Base-by-base conservation (phyloP, 2,888 invertebrate species). In the Fragum fragum region DNA sequence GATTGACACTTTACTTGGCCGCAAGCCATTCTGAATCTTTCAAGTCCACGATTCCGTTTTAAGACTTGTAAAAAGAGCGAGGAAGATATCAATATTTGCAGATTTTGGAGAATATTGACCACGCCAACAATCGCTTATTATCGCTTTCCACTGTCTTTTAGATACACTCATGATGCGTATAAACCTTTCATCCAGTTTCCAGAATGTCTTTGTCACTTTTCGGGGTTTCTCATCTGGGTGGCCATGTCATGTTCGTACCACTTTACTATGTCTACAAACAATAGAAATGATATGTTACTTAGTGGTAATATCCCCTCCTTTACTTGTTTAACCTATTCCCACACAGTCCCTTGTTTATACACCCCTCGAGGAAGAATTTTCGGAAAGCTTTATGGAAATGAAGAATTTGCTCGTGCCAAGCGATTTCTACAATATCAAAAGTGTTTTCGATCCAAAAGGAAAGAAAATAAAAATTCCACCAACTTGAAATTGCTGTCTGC, bases 111-210 rank as follows among this genome's bases (percentile, higher is more conserved):
- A n/a, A 29, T 32, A 32, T 16, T 63, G n/a, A 63, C 63, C 32
- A 18, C 32, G n/a, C 26, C n/a, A 29, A 29, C 23, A 32, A 23
- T 29, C 32, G 14, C 18, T 36, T 7, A 29, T n/a, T 9, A 63
- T 26, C 5, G 26, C 1, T 9, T 63, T 32, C 5, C 63, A 7
- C n/a, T 63, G 29, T 29, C 32, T 63, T n/a, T 63, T 63, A 14
- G n/a, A 18, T 1, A 29, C 63, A 32, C 63, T 26, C 63, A 63
- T 63, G 36, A 32, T 29, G n/a, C 29, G 11, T 6, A 68, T 16
- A 52, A 70, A 70, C 28, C 69, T 42, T 23, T 42, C 52, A 39
- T 52, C 69, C 11, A 70, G 28, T 47, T 70, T 70, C 69, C 69
- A 70, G 28, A 70, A 47, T 47, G 18, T 28, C 18, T 70, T 70